phyloP scores from a whole-genome alignment of 1,140 invertebrate species.

The Monochamus saltuarius region DNA sequence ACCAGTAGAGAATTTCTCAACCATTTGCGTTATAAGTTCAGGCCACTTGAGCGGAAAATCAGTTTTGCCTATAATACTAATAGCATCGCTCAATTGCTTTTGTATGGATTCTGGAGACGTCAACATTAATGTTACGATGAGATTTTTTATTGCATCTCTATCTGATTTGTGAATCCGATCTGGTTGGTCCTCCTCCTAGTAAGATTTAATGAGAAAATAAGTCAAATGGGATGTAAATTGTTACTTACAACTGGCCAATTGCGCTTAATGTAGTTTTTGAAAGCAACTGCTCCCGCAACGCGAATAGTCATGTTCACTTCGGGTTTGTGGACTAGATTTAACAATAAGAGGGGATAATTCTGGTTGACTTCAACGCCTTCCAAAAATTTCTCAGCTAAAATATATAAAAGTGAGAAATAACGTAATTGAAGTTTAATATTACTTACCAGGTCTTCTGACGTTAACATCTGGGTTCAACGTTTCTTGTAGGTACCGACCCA shows the following conservation, averaged over 20 bases:
- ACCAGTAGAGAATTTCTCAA: slow-evolving; percentile 84
- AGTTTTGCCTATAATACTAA: slow-evolving; percentile 90
- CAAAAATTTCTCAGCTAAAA: slow-evolving; percentile 87
- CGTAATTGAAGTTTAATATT: slow-evolving; percentile 8
- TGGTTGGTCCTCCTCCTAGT: slow-evolving; percentile 74
- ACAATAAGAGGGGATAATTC: slow-evolving; percentile 85
- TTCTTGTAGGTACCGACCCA: slow-evolving; percentile 82
- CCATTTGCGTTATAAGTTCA: slow-evolving; percentile 84
- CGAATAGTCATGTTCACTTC: slow-evolving; percentile 79
- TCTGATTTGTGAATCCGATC: slow-evolving; percentile 83
- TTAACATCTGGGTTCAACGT: slow-evolving; percentile 84
- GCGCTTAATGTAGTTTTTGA: slow-evolving; percentile 96
- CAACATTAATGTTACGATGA: slow-evolving; percentile 92
- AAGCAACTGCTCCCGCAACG: slow-evolving; percentile 85
- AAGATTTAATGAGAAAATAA: slow-evolving; percentile 16
- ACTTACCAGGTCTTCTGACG: slow-evolving; percentile 77
- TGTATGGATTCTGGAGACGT: slow-evolving; percentile 87
- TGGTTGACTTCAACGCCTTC: slow-evolving; percentile 87
- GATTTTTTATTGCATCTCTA: slow-evolving; percentile 75
- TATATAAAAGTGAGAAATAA: background rate
- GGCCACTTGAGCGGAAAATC: slow-evolving; percentile 97
- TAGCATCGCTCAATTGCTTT: slow-evolving; percentile 92
- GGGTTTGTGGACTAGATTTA: slow-evolving; percentile 80
- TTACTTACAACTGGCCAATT: slow-evolving; percentile 73
- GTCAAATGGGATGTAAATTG: slow-evolving; percentile 3